These are phyloP conservation scores for Megaceryle maxima DNA, from an alignment of 2,113 vertebrate genomes.

Conservation along the genomic window DNA sequence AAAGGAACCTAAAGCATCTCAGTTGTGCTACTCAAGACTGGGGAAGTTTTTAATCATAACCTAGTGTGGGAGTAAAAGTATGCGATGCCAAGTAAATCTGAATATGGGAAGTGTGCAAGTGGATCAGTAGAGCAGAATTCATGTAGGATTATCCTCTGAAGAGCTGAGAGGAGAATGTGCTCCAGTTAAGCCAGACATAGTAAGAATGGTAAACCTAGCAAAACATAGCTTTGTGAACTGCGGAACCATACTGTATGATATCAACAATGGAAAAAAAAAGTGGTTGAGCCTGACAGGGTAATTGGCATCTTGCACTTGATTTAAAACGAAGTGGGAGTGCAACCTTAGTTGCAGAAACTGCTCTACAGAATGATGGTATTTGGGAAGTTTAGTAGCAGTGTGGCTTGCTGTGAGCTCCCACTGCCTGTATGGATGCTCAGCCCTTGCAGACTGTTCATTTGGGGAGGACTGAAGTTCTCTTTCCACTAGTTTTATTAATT, in stretches of 20 bases:
- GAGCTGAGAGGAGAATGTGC: background rate
- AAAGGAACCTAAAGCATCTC: background rate
- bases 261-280: background rate
- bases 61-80: background rate
- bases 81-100: background rate
- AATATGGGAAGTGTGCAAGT: background rate
- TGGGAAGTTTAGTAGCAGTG: background rate
- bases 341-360: background rate
- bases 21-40: background rate
- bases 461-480: background rate
- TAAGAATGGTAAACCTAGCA: background rate
- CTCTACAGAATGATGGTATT: background rate
- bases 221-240: background rate
- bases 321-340: background rate
- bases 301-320: background rate
- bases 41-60: background rate
- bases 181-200: background rate
- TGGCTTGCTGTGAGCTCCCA: background rate
- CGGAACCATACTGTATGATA: background rate
- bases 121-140: background rate
- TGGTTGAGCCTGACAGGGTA: background rate
- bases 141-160: background rate
- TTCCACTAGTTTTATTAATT: background rate
- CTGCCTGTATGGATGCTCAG: background rate
- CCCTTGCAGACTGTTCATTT: background rate